Conservation (phyloP, 1,140 invertebrate species). For the Mya arenaria region DNA sequence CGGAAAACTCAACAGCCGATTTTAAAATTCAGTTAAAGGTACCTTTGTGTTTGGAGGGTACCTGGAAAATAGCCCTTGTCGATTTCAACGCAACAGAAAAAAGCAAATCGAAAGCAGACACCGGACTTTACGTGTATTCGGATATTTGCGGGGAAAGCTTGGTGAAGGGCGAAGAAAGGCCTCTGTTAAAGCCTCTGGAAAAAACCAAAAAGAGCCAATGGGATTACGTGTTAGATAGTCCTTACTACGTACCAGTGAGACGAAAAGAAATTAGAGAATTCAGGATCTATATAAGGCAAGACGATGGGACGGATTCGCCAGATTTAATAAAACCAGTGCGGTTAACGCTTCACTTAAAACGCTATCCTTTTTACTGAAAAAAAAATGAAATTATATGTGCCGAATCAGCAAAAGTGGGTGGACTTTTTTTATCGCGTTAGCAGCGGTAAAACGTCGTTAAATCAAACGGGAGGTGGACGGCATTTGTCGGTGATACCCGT, state of each 20-base stretch:
- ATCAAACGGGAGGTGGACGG: background rate
- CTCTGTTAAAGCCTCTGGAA: background rate
- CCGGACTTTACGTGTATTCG: background rate
- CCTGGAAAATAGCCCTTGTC: constrained; percentile 3
- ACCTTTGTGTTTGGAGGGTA: constrained; percentile 5
- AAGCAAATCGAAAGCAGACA: too few species aligned
- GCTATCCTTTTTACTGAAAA: constrained; percentile 19
- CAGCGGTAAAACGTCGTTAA: constrained; percentile 10
- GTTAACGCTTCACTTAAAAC: constrained; percentile 45
- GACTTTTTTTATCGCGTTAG: constrained; percentile 43
- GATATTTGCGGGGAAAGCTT: constrained; percentile 25
- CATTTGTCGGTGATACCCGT: background rate
- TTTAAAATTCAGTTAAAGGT: constrained; percentile 14
- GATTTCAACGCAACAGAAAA: constrained; percentile 19
- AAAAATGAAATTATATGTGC: constrained; percentile 43
- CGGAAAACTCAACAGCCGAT: background rate
- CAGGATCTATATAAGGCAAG: background rate
- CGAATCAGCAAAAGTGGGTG: constrained; percentile 52
- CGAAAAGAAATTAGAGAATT: constrained; percentile 11
- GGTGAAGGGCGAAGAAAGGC: background rate
- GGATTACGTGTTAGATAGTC: constrained; percentile 19
- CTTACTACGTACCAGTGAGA: constrained; percentile 10
- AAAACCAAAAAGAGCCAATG: background rate
- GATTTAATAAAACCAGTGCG: constrained; percentile 5
- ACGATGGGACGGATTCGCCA: background rate